These are phyloP conservation scores for Tenthredo mesomela DNA, from an alignment of 2,888 invertebrate species.

Conservation along the genomic window DNA sequence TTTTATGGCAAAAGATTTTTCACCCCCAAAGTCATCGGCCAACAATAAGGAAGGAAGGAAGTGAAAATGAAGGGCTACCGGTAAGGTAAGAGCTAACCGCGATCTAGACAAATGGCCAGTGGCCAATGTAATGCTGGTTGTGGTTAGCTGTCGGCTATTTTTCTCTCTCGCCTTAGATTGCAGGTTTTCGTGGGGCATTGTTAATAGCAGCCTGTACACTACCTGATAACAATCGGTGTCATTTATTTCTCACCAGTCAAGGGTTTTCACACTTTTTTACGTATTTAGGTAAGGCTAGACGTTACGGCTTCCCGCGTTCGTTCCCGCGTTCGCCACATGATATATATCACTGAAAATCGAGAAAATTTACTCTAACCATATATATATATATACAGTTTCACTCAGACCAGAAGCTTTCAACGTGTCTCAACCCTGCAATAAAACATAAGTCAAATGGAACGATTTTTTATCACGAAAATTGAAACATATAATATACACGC, in stretches of 20 bases:
- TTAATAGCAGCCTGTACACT: conserved; percentile 71
- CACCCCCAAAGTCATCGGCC: conserved; percentile 19
- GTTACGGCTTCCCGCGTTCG: not conserved
- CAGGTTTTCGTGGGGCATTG: conserved; percentile 70
- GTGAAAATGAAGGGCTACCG: conserved; percentile 46
- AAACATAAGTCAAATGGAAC: not conserved
- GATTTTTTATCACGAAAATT: not conserved
- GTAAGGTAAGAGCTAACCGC: conserved; percentile 37
- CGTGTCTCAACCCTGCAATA: not conserved
- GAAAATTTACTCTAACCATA: not conserved
- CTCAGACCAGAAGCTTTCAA: not conserved
- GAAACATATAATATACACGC: not conserved
- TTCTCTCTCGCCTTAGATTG: conserved; percentile 69
- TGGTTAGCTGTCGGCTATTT: conserved; percentile 67
- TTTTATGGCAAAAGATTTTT: not conserved
- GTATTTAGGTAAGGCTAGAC: conserved; percentile 5
- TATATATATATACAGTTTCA: too few relatives aligned
- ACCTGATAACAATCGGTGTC: conserved; percentile 68
- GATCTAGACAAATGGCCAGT: conserved; percentile 36
- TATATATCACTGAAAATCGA: not conserved
- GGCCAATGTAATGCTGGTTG: conserved; percentile 55
- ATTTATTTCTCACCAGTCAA: conserved; percentile 63
- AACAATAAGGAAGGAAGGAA: conserved; percentile 46
- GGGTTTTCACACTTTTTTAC: conserved; percentile 42
- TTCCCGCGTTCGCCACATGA: not conserved